These are phyloP conservation scores for Coleophora deauratella DNA, from an alignment of 2,888 invertebrate species.

Conservation along the genomic window DNA sequence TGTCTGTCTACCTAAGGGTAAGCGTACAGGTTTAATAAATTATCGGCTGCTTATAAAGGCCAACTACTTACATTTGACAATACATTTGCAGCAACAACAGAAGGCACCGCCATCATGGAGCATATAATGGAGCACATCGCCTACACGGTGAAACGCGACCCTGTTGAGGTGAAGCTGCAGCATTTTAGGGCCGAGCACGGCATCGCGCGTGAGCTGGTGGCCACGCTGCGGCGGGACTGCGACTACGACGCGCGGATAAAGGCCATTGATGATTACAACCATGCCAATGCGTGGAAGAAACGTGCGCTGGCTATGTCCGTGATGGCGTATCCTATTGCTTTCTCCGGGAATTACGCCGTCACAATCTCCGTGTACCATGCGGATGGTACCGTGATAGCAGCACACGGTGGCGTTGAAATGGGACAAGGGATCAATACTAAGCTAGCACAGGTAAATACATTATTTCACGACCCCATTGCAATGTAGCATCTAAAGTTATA, in stretches of 20 bases:
- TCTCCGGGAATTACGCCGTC: slow-evolving; percentile 70
- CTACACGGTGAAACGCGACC: slow-evolving; percentile 65
- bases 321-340: slow-evolving; percentile 76
- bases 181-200: slow-evolving; percentile 58
- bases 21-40: no score
- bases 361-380: slow-evolving; percentile 78
- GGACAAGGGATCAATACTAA: slow-evolving; percentile 84
- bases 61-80: no score
- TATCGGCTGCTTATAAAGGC: no score
- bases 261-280: slow-evolving; percentile 73
- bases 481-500: no score
- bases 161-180: slow-evolving; percentile 68
- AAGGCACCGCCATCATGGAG: slow-evolving; percentile 74
- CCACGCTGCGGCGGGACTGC: slow-evolving; percentile 71
- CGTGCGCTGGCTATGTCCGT: slow-evolving; percentile 76
- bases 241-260: slow-evolving; percentile 68
- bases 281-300: slow-evolving; percentile 83
- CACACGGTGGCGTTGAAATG: slow-evolving; percentile 81
- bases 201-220: slow-evolving; percentile 61
- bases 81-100: slow-evolving; percentile 58
- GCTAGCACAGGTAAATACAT: slow-evolving; percentile 76
- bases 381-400: slow-evolving; percentile 78
- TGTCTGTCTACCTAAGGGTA: no score
- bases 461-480: no score
- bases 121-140: slow-evolving; percentile 81